phyloP scores from a whole-genome alignment of 2,797 vertebrate species.

The Yasuhikotakia modesta region DNA sequence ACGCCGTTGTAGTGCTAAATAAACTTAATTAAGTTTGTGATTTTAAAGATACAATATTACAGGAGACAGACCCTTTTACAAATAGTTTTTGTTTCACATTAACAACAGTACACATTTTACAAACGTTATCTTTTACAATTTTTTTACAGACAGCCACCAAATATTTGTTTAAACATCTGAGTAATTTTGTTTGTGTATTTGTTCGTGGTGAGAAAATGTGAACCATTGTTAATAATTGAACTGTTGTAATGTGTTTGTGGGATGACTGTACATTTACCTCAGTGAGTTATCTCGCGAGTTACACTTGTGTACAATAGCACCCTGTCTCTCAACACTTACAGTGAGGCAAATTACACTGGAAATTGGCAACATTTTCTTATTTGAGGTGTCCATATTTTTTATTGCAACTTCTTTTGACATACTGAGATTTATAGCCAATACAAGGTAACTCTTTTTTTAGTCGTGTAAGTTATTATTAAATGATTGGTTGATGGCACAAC shows the following conservation, averaged over 20 bases:
- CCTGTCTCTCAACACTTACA: constrained; percentile 53
- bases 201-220: constrained; percentile 48
- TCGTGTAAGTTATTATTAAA: not conserved
- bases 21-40: no score
- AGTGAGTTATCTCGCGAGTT: constrained; percentile 57
- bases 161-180: constrained; percentile 20
- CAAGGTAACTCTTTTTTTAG: not conserved
- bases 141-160: constrained; percentile 14
- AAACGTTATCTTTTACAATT: constrained; percentile 33
- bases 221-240: constrained; percentile 48
- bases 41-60: no score
- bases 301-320: constrained; percentile 52
- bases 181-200: constrained; percentile 36
- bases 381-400: constrained; percentile 34
- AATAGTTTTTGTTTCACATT: no score
- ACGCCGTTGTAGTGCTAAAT: no score
- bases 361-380: constrained; percentile 7
- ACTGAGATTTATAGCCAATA: constrained; percentile 13
- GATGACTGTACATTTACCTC: constrained; percentile 61
- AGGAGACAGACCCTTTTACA: no score
- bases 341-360: constrained; percentile 18
- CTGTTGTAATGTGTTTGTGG: constrained; percentile 45
- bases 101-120: not conserved
- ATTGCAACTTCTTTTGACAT: not conserved
- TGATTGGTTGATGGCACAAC: not conserved